Evolutionary conservation across 2,113 vertebrate species (phyloP).

Genomic region (Ceyx margarethae): DNA sequence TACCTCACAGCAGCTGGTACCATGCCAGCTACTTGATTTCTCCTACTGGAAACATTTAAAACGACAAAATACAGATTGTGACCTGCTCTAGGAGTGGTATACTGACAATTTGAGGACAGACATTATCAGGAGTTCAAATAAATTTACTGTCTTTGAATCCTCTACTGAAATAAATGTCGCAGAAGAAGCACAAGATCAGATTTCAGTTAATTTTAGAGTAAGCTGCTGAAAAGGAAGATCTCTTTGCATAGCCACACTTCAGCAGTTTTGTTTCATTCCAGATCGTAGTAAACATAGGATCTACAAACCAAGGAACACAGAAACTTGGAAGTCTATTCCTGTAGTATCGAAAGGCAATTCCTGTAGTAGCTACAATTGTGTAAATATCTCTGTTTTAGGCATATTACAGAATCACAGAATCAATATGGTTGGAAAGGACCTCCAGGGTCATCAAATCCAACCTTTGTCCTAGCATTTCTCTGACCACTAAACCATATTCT

Average conservation of each 20-base stretch:
- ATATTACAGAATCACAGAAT: not conserved
- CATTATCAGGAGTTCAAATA: not conserved
- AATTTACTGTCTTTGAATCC: not conserved
- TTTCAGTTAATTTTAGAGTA: not conserved
- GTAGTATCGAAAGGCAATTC: not conserved
- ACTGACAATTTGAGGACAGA: not conserved
- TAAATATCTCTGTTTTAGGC: not conserved
- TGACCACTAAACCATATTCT: too few species aligned
- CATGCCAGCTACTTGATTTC: not conserved
- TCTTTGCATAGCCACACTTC: not conserved
- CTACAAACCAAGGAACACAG: not conserved
- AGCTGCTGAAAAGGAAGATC: not conserved
- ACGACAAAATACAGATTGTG: not conserved
- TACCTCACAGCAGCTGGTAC: not conserved
- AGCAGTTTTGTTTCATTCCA: not conserved
- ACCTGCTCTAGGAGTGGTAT: not conserved
- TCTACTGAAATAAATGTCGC: not conserved
- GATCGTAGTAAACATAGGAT: not conserved
- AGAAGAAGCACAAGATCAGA: not conserved
- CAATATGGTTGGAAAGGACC: too few species aligned
- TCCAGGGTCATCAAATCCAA: too few species aligned
- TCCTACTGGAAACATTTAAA: slow-evolving; percentile 8
- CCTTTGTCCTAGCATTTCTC: too few species aligned
- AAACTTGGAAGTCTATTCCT: not conserved
- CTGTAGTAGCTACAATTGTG: not conserved